Evolutionary conservation across 1,140 invertebrate genomes (phyloP).

Genomic region (Drosophila biarmipes): DNA sequence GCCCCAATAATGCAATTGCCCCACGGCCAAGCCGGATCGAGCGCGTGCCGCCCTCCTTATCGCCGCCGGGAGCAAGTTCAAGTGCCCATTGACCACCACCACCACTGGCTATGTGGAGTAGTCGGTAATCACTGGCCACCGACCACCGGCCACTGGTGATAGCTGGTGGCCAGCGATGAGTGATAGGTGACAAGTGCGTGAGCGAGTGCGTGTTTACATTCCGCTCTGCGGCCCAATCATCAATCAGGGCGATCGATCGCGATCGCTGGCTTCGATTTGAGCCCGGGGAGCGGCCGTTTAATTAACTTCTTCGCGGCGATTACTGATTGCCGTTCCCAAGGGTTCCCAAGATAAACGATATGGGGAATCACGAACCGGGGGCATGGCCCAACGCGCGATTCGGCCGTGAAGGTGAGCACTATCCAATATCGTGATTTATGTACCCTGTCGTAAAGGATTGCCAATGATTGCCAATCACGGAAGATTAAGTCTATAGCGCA

Average conservation of each 20-base stretch:
- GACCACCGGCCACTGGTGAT: neutral
- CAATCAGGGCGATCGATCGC: constrained; percentile 22
- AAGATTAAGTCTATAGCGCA: neutral
- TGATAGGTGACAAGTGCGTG: constrained; percentile 32
- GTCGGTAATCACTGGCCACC: neutral
- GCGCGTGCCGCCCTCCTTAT: constrained; percentile 62
- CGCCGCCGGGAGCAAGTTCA: constrained; percentile 56
- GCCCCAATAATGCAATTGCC: constrained; percentile 45
- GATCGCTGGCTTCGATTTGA: constrained; percentile 19
- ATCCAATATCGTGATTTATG: constrained; percentile 29
- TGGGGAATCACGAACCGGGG: constrained; percentile 41
- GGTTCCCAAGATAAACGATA: constrained; percentile 39
- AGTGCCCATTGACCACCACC: constrained; percentile 31
- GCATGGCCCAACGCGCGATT: constrained; percentile 34
- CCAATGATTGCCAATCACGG: neutral
- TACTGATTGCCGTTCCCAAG: constrained; percentile 30
- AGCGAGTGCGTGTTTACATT: constrained; percentile 56
- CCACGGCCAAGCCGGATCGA: constrained; percentile 12
- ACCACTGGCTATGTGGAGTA: neutral
- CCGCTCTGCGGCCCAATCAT: constrained; percentile 19
- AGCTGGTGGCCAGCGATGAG: neutral
- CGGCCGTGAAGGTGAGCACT: constrained; percentile 31
- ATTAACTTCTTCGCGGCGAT: constrained; percentile 29
- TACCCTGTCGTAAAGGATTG: constrained; percentile 10
- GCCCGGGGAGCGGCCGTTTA: constrained; percentile 14